Evolutionary conservation across 2,888 invertebrate species (phyloP).

Genomic region (Watsonalla binaria): DNA sequence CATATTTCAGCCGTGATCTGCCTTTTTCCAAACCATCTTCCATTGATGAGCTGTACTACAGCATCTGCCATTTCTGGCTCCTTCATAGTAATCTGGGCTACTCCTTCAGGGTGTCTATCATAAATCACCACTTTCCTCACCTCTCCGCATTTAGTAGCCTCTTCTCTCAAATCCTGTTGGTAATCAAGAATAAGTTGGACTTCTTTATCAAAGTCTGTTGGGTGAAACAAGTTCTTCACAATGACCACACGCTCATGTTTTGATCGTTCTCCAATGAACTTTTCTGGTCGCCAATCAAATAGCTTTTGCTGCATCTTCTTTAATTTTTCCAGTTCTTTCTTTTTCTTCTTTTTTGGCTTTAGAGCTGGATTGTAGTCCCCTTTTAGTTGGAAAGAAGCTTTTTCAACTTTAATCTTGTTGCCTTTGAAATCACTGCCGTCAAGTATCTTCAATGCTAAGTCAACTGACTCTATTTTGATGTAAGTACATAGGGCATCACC

Average conservation of each 20-base stretch:
- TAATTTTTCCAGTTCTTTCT: conserved; percentile 92
- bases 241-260: conserved; percentile 95
- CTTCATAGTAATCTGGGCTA: conserved; percentile 94
- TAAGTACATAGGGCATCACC: conserved; percentile 98
- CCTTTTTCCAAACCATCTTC: conserved; percentile 93
- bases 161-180: conserved; percentile 92
- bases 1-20: conserved; percentile 92
- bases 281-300: conserved; percentile 98
- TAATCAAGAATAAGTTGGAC: conserved; percentile 93
- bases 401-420: conserved; percentile 90
- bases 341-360: conserved; percentile 93
- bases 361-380: conserved; percentile 95
- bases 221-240: conserved; percentile 94
- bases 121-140: conserved; percentile 94
- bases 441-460: conserved; percentile 92
- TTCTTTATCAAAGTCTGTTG: conserved; percentile 92
- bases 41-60: conserved; percentile 91
- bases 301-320: conserved; percentile 96
- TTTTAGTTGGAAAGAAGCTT: conserved; percentile 96
- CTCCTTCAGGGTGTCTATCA: conserved; percentile 96
- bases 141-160: conserved; percentile 93
- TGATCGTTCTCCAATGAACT: conserved; percentile 88
- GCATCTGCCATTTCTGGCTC: conserved; percentile 95
- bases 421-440: conserved; percentile 92
- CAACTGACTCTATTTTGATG: conserved; percentile 97